Base-by-base conservation (phyloP, 2,888 invertebrate species). In the Agapostemon virescens region DNA sequence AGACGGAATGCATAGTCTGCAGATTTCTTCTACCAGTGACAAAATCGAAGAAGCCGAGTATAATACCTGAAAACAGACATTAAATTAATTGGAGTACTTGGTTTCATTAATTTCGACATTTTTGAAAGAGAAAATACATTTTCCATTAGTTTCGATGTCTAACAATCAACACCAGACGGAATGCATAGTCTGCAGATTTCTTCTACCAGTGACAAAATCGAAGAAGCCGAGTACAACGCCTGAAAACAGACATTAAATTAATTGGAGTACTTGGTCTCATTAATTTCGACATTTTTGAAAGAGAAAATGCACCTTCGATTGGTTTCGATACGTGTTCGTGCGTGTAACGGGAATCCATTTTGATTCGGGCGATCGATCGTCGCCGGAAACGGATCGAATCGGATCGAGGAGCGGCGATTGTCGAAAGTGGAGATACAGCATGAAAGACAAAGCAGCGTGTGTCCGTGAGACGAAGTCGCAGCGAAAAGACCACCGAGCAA, bases 371-470 rank as follows among this genome's bases (percentile, higher is more conserved):
- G 52, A 26, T 26, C 26, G 55, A 26, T 26, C 55, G 26, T 55
- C 17, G 26, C 55, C 26, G 26, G 15, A 26, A 55, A 55, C 7
- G 9, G 45, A 9, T 26, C 55, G 55, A 15, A 26, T 26, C 6
- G 55, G 17, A 30, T 26, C 55, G 61, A 33, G 33, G 26, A 63
- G 33, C 20, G 38, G 15, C 2, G 33, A n/a, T 67, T 45, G 61
- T 45, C 30, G 63, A 74, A 52, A 64, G 52, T 73, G 49, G 63
- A 40, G 64, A 69, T 69, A 61, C 71, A 71, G 71, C 71, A 71
- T n/a, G n/a, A n/a, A n/a, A n/a, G n/a, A n/a, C n/a, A 30, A 20
- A 15, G 26, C 42, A 11, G 1, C 15, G 68, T 61, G 68, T 61
- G 52, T 71, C 30, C 30, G 17, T 69, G 23, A 49, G 2, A 40